Base-by-base conservation (phyloP, 2,888 invertebrate species). In the Eustalomyia histrio region DNA sequence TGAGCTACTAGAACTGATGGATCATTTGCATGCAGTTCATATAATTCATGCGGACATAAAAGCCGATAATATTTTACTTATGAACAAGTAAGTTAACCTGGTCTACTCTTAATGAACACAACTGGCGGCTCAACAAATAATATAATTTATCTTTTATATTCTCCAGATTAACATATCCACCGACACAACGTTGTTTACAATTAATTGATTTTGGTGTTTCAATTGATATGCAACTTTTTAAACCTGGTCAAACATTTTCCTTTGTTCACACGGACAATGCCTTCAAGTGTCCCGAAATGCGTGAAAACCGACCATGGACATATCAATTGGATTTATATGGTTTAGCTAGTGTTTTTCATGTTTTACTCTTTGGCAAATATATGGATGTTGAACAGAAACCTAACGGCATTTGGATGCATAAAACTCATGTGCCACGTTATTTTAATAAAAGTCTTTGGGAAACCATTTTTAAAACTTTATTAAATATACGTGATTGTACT, bases 11-110 rank as follows among this genome's bases (percentile, higher is more conserved):
- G 93, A 94, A 79, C 95, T 97, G 81, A 92, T 98, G 29, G 95
- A 96, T 88, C 94, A 95, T 83, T 92, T 99, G 85, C 98, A 98
- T 89, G 94, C 94, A 85, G 94, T 95, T 83, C 93, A 95, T 87
- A 97, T 99, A 82, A 97, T 99, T 84, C 99, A 99, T 88, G 98
- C 96, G 0, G 99, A 99, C 88, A 94, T 99, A 71, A 99, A 99
- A 89, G 97, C 98, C 0, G 99, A 99, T 89, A 99, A 99, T 91
- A 95, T 98, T 89, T 91, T 98, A 83, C 90, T 98, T 5, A 94
- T 93, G 92, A 92, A 93, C 88, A 92, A 94, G 94, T 95, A 92
- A 92, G 93, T 92, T 47, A n/a, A 47, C 39, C 12, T 12, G 3
- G 35, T 47, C 29, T 50, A 43, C n/a, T 55, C 35, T 12, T 14